Percentiles rank a stretch among this genome's conserved stretches.
Conservation (phyloP, 2,113 vertebrate species). For the Piaya cayana region DNA sequence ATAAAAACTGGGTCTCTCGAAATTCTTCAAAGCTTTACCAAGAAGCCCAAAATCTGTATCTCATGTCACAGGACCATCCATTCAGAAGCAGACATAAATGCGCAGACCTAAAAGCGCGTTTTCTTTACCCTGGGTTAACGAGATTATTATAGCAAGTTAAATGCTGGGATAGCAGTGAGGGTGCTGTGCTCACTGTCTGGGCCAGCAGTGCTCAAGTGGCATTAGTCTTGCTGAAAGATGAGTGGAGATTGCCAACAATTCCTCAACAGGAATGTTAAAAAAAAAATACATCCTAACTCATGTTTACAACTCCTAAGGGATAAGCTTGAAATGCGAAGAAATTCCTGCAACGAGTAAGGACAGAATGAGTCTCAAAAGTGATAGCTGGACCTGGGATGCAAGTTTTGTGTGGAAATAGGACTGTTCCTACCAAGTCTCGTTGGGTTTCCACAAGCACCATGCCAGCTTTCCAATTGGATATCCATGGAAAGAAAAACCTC, state of each 20-base stretch:
- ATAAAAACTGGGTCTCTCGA: not conserved
- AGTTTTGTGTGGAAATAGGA: not conserved
- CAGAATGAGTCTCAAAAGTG: not conserved
- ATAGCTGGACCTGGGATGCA: not conserved
- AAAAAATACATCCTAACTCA: not conserved
- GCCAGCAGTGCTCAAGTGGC: not conserved
- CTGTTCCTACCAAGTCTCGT: not conserved
- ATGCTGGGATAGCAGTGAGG: not conserved
- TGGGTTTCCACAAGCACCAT: not conserved
- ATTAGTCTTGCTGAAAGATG: not conserved
- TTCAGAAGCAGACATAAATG: not conserved
- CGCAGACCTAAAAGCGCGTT: not conserved
- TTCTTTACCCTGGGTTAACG: rapidly evolving
- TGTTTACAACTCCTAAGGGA: not conserved
- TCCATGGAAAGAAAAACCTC: not conserved
- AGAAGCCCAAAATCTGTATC: not conserved
- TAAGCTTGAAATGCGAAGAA: not conserved
- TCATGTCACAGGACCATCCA: not conserved
- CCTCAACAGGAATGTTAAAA: not conserved
- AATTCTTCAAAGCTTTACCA: not conserved
- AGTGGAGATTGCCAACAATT: not conserved
- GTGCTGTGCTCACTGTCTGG: not conserved
- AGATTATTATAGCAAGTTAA: rapidly evolving
- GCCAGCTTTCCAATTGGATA: not conserved
- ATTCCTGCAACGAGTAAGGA: not conserved